Percentiles rank a stretch among this genome's conserved stretches.
phyloP scores from a whole-genome alignment of 1,140 invertebrate genomes.

The Diorhabda carinulata region DNA sequence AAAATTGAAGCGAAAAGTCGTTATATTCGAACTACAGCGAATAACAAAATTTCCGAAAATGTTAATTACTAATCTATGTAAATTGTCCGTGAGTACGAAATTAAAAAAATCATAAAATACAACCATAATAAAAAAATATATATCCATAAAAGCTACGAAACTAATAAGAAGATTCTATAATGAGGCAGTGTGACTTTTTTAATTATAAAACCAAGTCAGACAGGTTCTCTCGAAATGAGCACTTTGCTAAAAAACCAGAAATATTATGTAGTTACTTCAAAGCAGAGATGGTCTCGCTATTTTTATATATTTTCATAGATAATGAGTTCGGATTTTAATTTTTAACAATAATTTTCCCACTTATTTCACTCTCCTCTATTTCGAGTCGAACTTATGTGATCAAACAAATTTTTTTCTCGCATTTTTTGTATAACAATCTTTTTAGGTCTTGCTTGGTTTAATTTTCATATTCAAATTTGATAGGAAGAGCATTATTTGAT shows the following conservation, averaged over 20 bases:
- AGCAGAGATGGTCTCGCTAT: neutral
- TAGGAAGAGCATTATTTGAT: too few species aligned
- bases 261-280: constrained; percentile 5
- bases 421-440: neutral
- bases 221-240: constrained; percentile 21
- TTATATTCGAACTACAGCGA: too few species aligned
- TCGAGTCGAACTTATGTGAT: neutral
- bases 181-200: constrained; percentile 28
- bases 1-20: too few species aligned
- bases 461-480: too few species aligned
- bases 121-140: constrained; percentile 22
- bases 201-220: constrained; percentile 24
- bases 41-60: neutral
- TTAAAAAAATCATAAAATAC: constrained; percentile 16
- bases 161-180: constrained; percentile 31
- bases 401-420: neutral
- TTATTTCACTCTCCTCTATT: too few species aligned
- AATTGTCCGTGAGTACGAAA: neutral
- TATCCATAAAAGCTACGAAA: constrained; percentile 19
- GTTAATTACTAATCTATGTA: constrained; percentile 8
- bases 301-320: neutral
- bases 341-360: neutral
- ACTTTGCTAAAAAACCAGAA: constrained; percentile 22
- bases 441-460: too few species aligned
- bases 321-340: neutral